These are phyloP conservation scores for Entomobrya proxima DNA, from an alignment of 2,888 invertebrate species.

Conservation along the genomic window DNA sequence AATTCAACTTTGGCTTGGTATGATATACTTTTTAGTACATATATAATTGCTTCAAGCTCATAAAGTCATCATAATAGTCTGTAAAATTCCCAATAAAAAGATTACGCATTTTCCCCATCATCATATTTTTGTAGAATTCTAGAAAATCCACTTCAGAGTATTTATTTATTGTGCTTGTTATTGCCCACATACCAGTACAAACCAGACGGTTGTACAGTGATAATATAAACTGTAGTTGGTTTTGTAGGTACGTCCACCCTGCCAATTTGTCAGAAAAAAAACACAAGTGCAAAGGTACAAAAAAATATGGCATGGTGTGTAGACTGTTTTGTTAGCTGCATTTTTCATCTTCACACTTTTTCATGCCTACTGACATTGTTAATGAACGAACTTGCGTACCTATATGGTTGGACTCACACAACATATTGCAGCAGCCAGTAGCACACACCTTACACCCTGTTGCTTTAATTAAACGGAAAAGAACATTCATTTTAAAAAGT, in stretches of 20 bases:
- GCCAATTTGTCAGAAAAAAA: slow-evolving; percentile 38
- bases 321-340: neutral
- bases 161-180: slow-evolving; percentile 7
- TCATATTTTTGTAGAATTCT: slow-evolving; percentile 53
- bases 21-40: too few relatives aligned
- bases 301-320: neutral
- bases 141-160: slow-evolving; percentile 36
- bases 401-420: too few relatives aligned
- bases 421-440: too few relatives aligned
- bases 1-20: neutral
- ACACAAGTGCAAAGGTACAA: neutral
- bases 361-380: slow-evolving; percentile 42
- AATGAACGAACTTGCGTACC: slow-evolving; percentile 31
- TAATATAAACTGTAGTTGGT: slow-evolving; percentile 25
- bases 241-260: neutral
- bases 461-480: slow-evolving; percentile 12
- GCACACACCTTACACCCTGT: slow-evolving; percentile 8
- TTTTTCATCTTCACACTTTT: slow-evolving; percentile 31
- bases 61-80: slow-evolving; percentile 15
- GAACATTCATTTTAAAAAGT: slow-evolving; percentile 1
- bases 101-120: slow-evolving; percentile 47
- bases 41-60: neutral
- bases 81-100: slow-evolving; percentile 58
- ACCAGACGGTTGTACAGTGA: neutral
- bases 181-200: slow-evolving; percentile 12